Base-by-base conservation (phyloP, 2,113 vertebrate genomes). In the Dromas ardeola region DNA sequence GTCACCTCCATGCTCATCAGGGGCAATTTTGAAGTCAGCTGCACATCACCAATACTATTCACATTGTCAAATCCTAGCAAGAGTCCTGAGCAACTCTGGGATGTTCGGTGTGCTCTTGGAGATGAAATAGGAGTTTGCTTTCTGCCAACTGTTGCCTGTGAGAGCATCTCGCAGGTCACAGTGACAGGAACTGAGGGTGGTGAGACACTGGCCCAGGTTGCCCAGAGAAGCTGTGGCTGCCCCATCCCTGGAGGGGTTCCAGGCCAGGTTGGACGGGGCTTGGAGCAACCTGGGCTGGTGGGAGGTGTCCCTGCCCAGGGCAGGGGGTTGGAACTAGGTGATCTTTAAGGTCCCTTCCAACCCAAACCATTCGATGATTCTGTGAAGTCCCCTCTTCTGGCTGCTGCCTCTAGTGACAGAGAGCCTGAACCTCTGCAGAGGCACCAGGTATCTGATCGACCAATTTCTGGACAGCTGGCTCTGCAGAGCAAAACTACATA, bases 121-220 rank as follows among this genome's bases (percentile, higher is more conserved):
- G 56, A 34, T 34, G 19, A 63, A 32, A 56, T 0, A 58, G 21
- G 38, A 26, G 38, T 38, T 73, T 47, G 42, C 8, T 43, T 49
- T 78, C 32, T 49, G 38, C 30, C 25, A 49, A 1, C 2, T 5
- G 6, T 8, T 5, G 0, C n/a, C n/a, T 40, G 26, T 5, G 9
- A 52, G 21, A 77, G 16, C 34, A 32, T 12, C 58, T 34, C 76
- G 38, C 12, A 43, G 23, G 49, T 40, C 30, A 34, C 3, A 36
- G 40, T 7, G 47, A 29, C 1, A 4, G 32, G 11, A 74, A 47
- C 18, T 21, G 27, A 29, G 38, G 27, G 18, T 30, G 62, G 8
- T 65, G 62, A 65, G 62, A 9, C 38, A 42, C 38, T 30, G 38
- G 38, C 3, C 3, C 27, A 42, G 40, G 40, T 23, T 66, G 19